These are phyloP conservation scores for Phycodurus eques DNA, from an alignment of 2,113 vertebrate genomes.

Conservation along the genomic window DNA sequence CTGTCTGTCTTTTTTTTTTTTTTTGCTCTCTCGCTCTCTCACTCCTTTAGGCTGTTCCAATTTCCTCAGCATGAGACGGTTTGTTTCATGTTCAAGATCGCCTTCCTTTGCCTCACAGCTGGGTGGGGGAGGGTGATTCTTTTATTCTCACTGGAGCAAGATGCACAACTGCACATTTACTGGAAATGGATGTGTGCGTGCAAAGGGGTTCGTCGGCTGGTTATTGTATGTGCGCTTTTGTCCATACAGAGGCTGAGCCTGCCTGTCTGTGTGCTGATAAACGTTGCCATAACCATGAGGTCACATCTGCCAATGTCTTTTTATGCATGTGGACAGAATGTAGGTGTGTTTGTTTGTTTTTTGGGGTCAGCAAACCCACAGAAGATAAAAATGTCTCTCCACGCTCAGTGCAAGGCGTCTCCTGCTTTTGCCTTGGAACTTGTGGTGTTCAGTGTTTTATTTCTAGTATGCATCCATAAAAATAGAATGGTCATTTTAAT, in stretches of 20 bases:
- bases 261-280: slow-evolving; percentile 44
- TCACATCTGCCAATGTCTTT: slow-evolving; percentile 45
- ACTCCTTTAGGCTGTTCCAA: slow-evolving; percentile 29
- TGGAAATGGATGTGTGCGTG: slow-evolving; percentile 27
- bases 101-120: slow-evolving; percentile 51
- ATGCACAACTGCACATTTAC: slow-evolving; percentile 27
- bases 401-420: slow-evolving; percentile 13
- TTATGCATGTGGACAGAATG: slow-evolving; percentile 29
- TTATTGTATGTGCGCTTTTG: slow-evolving; percentile 11
- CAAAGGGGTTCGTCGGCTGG: not conserved
- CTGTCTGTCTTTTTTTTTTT: slow-evolving; percentile 12
- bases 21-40: slow-evolving; percentile 26
- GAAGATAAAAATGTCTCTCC: slow-evolving; percentile 10
- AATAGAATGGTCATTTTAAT: not conserved
- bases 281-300: slow-evolving; percentile 29
- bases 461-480: not conserved
- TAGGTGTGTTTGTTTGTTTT: slow-evolving; percentile 18
- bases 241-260: slow-evolving; percentile 22
- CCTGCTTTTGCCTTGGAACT: not conserved
- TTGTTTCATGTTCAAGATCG: slow-evolving; percentile 58
- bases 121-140: slow-evolving; percentile 45
- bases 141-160: slow-evolving; percentile 33
- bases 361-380: slow-evolving; percentile 10
- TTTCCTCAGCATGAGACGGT: slow-evolving; percentile 64
- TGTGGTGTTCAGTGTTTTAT: not conserved